Base-by-base conservation (phyloP, 2,113 vertebrate species). In the Passer montanus region DNA sequence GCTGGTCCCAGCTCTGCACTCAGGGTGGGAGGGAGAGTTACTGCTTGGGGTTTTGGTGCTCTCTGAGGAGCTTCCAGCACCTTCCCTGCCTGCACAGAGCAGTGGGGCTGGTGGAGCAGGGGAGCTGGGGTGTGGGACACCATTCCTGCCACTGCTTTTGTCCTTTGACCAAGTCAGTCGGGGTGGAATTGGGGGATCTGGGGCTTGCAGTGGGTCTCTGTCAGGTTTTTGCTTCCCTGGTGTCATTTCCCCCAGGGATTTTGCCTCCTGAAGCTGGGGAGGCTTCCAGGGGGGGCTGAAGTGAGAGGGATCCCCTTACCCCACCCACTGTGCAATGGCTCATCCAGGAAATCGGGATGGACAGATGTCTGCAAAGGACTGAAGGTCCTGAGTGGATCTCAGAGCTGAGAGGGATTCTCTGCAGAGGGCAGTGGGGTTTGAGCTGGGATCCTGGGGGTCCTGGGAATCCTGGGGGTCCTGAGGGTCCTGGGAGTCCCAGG, bases 231-330 rank as follows among this genome's bases (percentile, higher is more conserved):
- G 8, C 35, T 64, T 39, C 41, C 46, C 28, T 28, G 43, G 5
- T 0, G 0, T 64, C n/a, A 11, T 27, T 39, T 47, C 41, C 20
- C 22, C 0, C 0, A 19, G 47, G 22, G 9, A n/a, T 44, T 35
- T 59, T 46, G 19, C 49, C 39, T 49, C 74, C 59, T 26, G 43
- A 43, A 70, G 27, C 3, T 30, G 1, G 15, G 46, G 70, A 33
- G 31, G 59, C 11, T 41, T 20, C 59, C 22, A 13, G n/a, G 26
- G 23, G 52, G 19, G 2, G 8, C 14, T 11, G 72, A 16, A n/a
- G 56, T 0, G 0, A 18, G 50, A 50, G 49, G 46, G 20, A 44
- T 39, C 53, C 77, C 63, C 59, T 33, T 10, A 31, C 31, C 46
- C 68, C 1, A 1, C 16, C 2, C 6, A 5, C 0, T 9, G 33